Evolutionary conservation across 2,113 vertebrate species (phyloP).

Genomic region (Rhodinocichla rosea): DNA sequence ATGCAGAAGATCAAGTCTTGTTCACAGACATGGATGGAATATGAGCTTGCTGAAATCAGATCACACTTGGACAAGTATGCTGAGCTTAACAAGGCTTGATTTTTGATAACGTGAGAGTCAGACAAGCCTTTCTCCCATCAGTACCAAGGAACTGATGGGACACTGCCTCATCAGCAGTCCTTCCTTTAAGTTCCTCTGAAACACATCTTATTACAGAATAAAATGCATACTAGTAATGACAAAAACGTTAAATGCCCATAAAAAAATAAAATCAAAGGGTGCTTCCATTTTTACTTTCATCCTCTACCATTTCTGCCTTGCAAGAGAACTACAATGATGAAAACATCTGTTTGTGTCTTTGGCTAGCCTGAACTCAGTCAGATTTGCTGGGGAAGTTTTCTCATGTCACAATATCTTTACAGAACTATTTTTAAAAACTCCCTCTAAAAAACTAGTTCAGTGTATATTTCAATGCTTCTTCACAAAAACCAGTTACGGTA

Average conservation of each 20-base stretch:
- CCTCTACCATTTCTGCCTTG: not conserved
- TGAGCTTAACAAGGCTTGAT: not conserved
- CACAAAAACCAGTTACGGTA: not conserved
- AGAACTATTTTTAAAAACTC: not conserved
- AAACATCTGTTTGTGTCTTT: not conserved
- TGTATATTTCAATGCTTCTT: not conserved
- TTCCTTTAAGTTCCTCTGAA: not conserved
- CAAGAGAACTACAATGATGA: not conserved
- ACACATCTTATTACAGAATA: not conserved
- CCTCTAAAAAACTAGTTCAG: not conserved
- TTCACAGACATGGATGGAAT: not conserved
- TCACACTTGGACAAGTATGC: not conserved
- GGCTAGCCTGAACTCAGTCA: not conserved
- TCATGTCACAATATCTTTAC: not conserved
- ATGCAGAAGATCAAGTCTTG: not conserved
- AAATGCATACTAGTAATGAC: not conserved
- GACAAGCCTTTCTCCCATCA: not conserved
- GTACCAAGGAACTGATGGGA: not conserved
- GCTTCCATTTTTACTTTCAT: not conserved
- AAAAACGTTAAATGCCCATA: not conserved
- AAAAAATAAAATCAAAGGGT: not conserved
- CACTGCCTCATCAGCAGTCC: not conserved
- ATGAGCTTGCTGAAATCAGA: not conserved
- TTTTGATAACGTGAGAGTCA: not conserved
- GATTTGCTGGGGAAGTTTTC: not conserved